These are phyloP conservation scores for Triplophysa rosa DNA, from an alignment of 2,113 vertebrate genomes.

Conservation along the genomic window DNA sequence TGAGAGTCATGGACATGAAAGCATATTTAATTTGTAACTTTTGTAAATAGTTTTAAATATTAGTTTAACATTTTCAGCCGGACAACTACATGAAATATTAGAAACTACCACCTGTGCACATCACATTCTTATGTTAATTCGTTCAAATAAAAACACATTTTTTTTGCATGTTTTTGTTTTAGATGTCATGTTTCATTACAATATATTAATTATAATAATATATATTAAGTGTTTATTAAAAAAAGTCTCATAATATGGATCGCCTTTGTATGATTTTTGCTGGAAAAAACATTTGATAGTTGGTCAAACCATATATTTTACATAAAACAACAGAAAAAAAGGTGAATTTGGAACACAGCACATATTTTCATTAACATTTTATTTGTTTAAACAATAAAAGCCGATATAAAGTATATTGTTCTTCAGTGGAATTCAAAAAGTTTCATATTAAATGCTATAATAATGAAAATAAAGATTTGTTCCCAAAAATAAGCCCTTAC, in stretches of 20 bases:
- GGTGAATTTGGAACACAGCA: neutral
- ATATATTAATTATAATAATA: no score
- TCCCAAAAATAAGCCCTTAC: conserved; percentile 18
- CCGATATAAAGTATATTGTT: conserved; percentile 50
- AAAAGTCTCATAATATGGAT: neutral
- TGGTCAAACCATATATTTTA: neutral
- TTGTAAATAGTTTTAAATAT: conserved; percentile 21
- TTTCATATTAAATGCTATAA: conserved; percentile 37
- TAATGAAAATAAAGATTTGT: conserved; percentile 50
- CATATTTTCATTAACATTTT: conserved; percentile 41
- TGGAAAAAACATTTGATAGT: neutral
- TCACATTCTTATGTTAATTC: neutral
- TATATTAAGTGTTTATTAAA: neutral
- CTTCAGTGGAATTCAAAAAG: conserved; percentile 32
- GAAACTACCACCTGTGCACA: neutral
- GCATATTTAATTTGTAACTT: neutral
- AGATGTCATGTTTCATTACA: neutral
- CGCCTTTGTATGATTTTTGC: neutral
- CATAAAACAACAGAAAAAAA: neutral
- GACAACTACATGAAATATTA: neutral
- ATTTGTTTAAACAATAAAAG: conserved; percentile 53
- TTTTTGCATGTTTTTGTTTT: neutral
- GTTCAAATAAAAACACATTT: neutral
- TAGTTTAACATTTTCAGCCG: neutral
- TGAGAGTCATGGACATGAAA: neutral